These are phyloP conservation scores for Gymnothorax reevesii DNA, from an alignment of 2,797 vertebrate genomes.

Conservation along the genomic window DNA sequence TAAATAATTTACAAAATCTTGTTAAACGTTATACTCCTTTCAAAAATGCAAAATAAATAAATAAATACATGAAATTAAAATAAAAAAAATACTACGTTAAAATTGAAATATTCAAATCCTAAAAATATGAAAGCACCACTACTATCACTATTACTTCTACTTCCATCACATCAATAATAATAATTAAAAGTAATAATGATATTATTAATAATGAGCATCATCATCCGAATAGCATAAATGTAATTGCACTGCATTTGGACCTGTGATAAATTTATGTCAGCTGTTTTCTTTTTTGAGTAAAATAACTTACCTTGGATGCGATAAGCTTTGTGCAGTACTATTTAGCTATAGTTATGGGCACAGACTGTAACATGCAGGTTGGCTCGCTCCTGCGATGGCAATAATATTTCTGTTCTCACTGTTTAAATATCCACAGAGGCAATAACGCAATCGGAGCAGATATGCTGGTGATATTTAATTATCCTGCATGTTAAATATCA, in stretches of 20 bases:
- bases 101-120: neutral
- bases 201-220: no score
- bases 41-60: neutral
- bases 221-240: neutral
- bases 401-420: slow-evolving; percentile 4
- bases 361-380: neutral
- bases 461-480: slow-evolving; percentile 16
- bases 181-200: neutral
- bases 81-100: neutral
- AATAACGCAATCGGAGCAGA: slow-evolving; percentile 1
- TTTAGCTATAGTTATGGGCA: neutral
- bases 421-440: slow-evolving; percentile 18
- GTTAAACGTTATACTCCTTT: neutral
- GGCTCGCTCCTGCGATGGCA: neutral
- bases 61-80: no score
- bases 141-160: neutral
- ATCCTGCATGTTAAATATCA: slow-evolving; percentile 17
- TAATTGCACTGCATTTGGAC: neutral
- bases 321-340: neutral
- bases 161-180: neutral
- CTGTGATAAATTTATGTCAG: neutral
- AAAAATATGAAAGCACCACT: neutral
- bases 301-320: neutral
- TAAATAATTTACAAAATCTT: neutral
- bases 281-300: neutral